Conservation (phyloP, 2,888 invertebrate genomes). For the Hypselothyrea guttata region DNA sequence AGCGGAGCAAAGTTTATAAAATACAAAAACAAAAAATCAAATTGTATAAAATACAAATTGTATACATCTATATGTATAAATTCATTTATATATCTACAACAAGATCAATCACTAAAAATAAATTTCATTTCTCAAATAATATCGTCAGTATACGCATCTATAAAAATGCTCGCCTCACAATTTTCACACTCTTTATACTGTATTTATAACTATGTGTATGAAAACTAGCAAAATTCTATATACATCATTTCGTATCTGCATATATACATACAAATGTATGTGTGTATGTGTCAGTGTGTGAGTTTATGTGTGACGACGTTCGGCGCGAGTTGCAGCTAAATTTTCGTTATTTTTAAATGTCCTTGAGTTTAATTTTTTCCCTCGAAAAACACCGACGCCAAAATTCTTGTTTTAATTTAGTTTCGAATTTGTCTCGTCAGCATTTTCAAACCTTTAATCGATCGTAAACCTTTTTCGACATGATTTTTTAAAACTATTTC, state of each 20-base stretch:
- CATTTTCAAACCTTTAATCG: constrained; percentile 6
- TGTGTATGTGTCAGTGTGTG: constrained; percentile 19
- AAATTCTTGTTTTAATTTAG: constrained; percentile 31
- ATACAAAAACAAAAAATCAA: constrained; percentile 48
- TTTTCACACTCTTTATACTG: constrained; percentile 44
- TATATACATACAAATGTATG: constrained; percentile 13
- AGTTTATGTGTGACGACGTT: constrained; percentile 36
- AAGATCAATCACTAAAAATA: constrained; percentile 74
- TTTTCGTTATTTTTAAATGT: constrained; percentile 80
- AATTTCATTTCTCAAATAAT: constrained; percentile 46
- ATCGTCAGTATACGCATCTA: constrained; percentile 40
- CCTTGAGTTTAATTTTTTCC: constrained; percentile 78
- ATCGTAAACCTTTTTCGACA: neutral
- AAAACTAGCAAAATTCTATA: constrained; percentile 50
- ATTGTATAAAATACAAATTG: constrained; percentile 42
- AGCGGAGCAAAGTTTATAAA: constrained; percentile 60
- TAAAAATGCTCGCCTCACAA: constrained; percentile 33
- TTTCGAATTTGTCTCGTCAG: constrained; percentile 11
- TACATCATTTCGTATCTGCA: constrained; percentile 21
- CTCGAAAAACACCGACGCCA: constrained; percentile 39
- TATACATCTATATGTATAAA: constrained; percentile 24
- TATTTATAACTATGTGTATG: constrained; percentile 21
- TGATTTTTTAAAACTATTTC: neutral
- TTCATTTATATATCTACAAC: constrained; percentile 22
- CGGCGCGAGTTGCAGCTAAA: constrained; percentile 69